Base-by-base conservation (phyloP, 2,113 vertebrate genomes). In the Clarias batrachus region DNA sequence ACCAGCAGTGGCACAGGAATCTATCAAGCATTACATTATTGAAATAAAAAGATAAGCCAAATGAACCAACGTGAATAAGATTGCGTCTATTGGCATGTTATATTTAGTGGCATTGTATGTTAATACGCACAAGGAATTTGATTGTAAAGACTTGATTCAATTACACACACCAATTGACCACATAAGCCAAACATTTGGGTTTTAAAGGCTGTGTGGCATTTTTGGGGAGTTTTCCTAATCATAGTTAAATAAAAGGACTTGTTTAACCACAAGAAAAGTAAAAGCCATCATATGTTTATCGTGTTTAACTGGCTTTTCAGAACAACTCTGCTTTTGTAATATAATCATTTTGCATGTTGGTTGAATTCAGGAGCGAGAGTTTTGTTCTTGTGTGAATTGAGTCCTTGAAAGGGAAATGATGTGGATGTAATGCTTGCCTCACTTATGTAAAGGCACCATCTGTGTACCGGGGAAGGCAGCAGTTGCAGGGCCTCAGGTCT, bases 401-500 rank as follows among this genome's bases (percentile, higher is more conserved):
- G 68, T 76, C 68, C 37, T 86, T 52, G 19, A 84, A 56, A 63
- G 65, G 77, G 88, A 84, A 82, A 83, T 59, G 73, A 88, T 84
- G 65, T 87, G 78, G 80, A 88, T 5, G 25, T 88, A 88, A 89
- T 89, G 37, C 30, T 85, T 23, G 52, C 57, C 27, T 74, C n/a
- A 37, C 48, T 89, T 91, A 89, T 33, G 25, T 91, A 88, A 91
- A 87, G 74, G 56, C 82, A 65, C 85, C 88, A 91, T 91, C 88
- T 91, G 88, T 87, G 88, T 76, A 66, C 56, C 17, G 80, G 74
- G 85, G 48, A 54, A 87, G 83, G 82, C 73, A 89, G 87, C 88
- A 89, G 85, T 87, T 87, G 85, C 85, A 81, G 54, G 37, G 65
- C 88, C 87, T 76, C 81, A 27, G 87, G 88, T 83, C 79, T 73